A percentile compares a stretch with the other conserved stretches of the same genome.
Evolutionary conservation across 2,113 vertebrate genomes (phyloP).

Genomic region (Orientallactaga bullata): DNA sequence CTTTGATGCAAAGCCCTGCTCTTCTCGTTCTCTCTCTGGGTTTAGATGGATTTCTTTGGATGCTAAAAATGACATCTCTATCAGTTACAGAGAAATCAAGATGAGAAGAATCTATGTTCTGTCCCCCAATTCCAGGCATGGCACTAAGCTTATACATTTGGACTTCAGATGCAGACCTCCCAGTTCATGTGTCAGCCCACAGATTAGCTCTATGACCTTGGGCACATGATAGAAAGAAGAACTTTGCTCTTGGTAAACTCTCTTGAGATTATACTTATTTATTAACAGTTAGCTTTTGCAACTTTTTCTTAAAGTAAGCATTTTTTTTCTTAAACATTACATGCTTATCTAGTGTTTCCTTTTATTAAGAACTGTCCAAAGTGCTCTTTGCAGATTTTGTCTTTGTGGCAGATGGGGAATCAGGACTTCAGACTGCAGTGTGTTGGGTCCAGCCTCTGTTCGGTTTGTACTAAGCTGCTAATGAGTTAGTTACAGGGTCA

Average conservation of each 20-base stretch:
- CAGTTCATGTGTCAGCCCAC: background rate
- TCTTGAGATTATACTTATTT: conserved; percentile 37
- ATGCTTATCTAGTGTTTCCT: background rate
- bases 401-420: background rate
- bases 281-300: background rate
- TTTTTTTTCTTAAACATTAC: background rate
- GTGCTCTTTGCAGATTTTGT: background rate
- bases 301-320: background rate
- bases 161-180: background rate
- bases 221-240: background rate
- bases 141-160: background rate
- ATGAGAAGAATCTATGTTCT: background rate
- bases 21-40: background rate
- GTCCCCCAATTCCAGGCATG: background rate
- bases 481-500: background rate
- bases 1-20: background rate
- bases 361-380: background rate
- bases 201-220: background rate
- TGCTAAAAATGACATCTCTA: background rate
- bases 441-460: background rate
- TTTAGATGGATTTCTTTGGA: background rate
- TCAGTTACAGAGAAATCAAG: background rate
- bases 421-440: background rate
- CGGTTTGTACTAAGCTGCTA: background rate
- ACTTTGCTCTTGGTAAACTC: conserved; percentile 51